Evolutionary conservation across 2,113 vertebrate genomes (phyloP).

Genomic region (Malurus melanocephalus): DNA sequence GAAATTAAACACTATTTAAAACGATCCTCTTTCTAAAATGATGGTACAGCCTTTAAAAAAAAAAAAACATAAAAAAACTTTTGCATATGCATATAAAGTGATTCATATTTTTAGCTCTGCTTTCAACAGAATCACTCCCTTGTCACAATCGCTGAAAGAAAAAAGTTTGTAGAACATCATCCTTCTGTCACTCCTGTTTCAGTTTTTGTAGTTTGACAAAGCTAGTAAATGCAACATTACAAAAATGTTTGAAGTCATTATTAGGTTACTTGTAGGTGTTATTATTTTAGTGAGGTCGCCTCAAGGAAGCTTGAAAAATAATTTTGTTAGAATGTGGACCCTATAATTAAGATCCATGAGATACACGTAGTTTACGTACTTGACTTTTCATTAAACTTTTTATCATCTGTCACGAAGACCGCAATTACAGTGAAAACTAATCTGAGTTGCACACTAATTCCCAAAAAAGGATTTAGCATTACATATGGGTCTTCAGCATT

Average conservation of each 20-base stretch:
- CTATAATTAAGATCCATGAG: slow-evolving; percentile 39
- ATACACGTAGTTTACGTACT: slow-evolving; percentile 38
- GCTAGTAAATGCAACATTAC: not conserved
- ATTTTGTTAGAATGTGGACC: slow-evolving; percentile 5
- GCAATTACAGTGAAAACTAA: slow-evolving; percentile 47
- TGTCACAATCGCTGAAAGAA: not conserved
- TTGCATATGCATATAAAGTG: not conserved
- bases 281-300: not conserved
- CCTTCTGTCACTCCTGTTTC: not conserved
- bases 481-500: not conserved
- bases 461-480: slow-evolving; percentile 5
- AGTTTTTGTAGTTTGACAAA: not conserved
- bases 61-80: not conserved
- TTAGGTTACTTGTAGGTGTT: not conserved
- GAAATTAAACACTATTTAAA: not conserved
- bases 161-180: not conserved
- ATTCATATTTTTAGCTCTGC: no score
- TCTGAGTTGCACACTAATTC: slow-evolving; percentile 26
- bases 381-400: slow-evolving; percentile 44
- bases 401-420: slow-evolving; percentile 22
- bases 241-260: not conserved
- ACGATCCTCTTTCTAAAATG: not conserved
- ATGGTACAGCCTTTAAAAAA: not conserved
- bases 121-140: not conserved
- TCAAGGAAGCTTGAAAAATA: slow-evolving; percentile 30